Conservation (phyloP, 2,113 vertebrate species). For the Tyto alba region DNA sequence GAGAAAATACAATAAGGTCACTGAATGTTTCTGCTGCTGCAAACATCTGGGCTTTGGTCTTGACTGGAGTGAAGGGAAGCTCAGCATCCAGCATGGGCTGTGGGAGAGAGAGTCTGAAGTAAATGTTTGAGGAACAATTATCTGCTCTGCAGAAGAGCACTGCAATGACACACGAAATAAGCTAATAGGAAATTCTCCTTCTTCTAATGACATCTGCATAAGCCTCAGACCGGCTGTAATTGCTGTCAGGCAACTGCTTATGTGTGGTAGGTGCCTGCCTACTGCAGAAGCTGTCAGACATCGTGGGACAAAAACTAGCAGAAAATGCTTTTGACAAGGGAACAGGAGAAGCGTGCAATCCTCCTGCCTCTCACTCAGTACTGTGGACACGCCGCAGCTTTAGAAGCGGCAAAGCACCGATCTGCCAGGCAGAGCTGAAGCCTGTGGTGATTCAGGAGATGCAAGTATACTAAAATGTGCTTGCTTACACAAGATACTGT, state of each 20-base stretch:
- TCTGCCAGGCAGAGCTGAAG: background rate
- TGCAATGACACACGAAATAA: background rate
- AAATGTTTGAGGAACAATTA: background rate
- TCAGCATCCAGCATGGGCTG: background rate
- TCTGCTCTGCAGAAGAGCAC: background rate
- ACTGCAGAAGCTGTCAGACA: background rate
- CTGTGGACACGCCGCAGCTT: background rate
- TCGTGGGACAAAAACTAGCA: background rate
- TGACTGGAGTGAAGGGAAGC: constrained; percentile 41
- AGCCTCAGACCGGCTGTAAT: background rate
- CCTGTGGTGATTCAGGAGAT: background rate
- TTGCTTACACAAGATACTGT: rapidly evolving
- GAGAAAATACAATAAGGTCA: constrained; percentile 65
- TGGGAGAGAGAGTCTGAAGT: background rate
- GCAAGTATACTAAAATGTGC: background rate
- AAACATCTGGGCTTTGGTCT: background rate
- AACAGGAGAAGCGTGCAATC: background rate
- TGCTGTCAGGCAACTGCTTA: background rate
- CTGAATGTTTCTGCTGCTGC: background rate
- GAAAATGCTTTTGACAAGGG: background rate
- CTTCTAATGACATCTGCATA: background rate
- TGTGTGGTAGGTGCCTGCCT: background rate
- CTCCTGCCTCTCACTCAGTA: background rate
- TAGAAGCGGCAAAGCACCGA: background rate
- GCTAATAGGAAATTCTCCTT: background rate